phyloP scores from a whole-genome alignment of 2,888 invertebrate species.

The Troides aeacus region DNA sequence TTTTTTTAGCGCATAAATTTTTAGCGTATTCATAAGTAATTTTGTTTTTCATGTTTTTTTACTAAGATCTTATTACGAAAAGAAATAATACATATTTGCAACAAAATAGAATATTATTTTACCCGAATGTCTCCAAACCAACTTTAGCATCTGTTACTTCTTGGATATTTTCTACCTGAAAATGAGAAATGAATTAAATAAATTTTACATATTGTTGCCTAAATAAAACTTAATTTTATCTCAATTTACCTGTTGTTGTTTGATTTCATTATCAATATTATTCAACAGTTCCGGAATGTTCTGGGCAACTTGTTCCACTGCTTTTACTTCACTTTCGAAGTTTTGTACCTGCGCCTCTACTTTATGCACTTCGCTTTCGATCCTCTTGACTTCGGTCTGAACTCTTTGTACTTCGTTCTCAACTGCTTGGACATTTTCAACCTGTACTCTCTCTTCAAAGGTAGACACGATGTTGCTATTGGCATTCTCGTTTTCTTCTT shows the following conservation, averaged over 20 bases:
- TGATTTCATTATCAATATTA: slow-evolving; percentile 56
- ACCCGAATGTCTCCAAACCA: slow-evolving; percentile 48
- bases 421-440: slow-evolving; percentile 25
- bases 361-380: slow-evolving; percentile 30
- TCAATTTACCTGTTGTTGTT: slow-evolving; percentile 51
- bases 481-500: slow-evolving; percentile 33
- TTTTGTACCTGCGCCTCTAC: slow-evolving; percentile 29
- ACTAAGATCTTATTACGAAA: background rate
- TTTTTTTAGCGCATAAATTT: background rate
- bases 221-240: background rate
- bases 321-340: slow-evolving; percentile 34
- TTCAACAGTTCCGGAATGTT: slow-evolving; percentile 59
- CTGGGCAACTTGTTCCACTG: slow-evolving; percentile 43
- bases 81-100: too few species aligned
- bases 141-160: slow-evolving; percentile 41
- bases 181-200: slow-evolving; percentile 6
- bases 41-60: background rate
- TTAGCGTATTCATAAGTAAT: background rate
- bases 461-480: slow-evolving; percentile 31
- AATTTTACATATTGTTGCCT: background rate
- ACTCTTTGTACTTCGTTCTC: slow-evolving; percentile 29
- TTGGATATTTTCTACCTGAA: slow-evolving; percentile 37
- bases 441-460: slow-evolving; percentile 16
- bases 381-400: slow-evolving; percentile 35
- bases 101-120: slow-evolving; percentile 31